Base-by-base conservation (phyloP, 2,113 vertebrate species). In the Amazona guildingii region DNA sequence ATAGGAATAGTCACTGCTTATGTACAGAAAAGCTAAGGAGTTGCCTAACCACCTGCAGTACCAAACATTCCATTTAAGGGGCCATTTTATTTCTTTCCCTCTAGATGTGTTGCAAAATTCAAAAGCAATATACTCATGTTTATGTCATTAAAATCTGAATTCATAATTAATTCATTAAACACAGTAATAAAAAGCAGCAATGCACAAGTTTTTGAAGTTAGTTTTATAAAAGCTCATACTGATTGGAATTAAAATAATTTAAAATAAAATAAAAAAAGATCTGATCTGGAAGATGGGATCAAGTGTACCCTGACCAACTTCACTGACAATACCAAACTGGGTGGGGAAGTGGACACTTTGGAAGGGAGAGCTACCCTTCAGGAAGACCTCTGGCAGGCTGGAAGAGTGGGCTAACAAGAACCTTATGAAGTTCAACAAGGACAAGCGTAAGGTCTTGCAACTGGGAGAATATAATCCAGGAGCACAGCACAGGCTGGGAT, bases 121-220 rank as follows among this genome's bases (percentile, higher is more conserved):
- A 78, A 86, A 93, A 81, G 68, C 31, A 92, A 66, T 92, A 62
- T 86, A 63, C 44, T 88, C 44, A 78, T 77, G 72, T 9, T 88
- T 62, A 86, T 75, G 55, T 62, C 61, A 72, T 55, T 82, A 84
- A 91, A 88, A 84, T 46, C 55, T 64, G 29, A 29, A 35, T 81
- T 86, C n/a, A 68, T 84, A 70, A 78, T 81, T 90, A 77, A 77
- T 86, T 94, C 49, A 93, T 88, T 93, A 90, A 88, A 51, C 9
- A 15, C 0, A 1, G 43, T 27, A 61, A 61, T 78, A n/a, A 63
- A 93, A 86, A 68, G 27, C 39, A 86, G 29, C 18, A 93, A 59
- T 43, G 23, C 4, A 51, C 27, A 44, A 43, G 28, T 27, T 67
- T 90, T 80, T 66, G 39, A 81, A 92, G 43, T 33, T 72, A 81